A percentile compares a stretch with the other conserved stretches of the same genome.
These are phyloP conservation scores for Ceryle rudis DNA, from an alignment of 2,797 vertebrate genomes.

Conservation along the genomic window DNA sequence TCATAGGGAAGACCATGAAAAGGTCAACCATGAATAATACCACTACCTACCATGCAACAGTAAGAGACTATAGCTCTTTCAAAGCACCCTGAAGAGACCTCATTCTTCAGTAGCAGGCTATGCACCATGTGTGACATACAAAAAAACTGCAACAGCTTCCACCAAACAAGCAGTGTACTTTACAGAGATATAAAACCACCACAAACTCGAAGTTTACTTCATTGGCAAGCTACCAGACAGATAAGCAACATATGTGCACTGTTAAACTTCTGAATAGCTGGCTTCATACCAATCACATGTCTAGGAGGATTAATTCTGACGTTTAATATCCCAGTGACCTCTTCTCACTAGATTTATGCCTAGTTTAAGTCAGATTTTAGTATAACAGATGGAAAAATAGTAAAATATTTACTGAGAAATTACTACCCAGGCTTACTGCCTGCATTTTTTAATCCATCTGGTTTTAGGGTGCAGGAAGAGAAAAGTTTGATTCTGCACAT, in stretches of 20 bases:
- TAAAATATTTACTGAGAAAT: conserved; percentile 51
- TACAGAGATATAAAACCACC: neutral
- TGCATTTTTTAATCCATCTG: neutral
- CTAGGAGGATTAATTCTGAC: conserved; percentile 23
- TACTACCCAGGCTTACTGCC: neutral
- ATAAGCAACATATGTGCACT: conserved; percentile 9
- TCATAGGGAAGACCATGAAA: neutral
- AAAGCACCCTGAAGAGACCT: neutral
- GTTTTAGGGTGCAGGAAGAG: neutral
- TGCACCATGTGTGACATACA: neutral
- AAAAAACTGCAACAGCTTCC: neutral
- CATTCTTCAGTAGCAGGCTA: neutral
- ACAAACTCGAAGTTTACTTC: neutral
- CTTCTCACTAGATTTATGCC: conserved; percentile 24
- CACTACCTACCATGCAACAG: neutral
- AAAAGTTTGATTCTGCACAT: neutral
- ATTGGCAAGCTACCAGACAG: neutral
- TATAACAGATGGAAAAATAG: conserved; percentile 27
- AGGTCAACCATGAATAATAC: conserved; percentile 5
- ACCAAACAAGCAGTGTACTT: neutral
- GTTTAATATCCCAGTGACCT: conserved; percentile 35
- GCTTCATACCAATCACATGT: conserved; percentile 23
- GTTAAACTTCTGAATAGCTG: conserved; percentile 34
- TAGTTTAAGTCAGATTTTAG: conserved; percentile 38
- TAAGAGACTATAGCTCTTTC: neutral